Evolutionary conservation across 2,888 invertebrate genomes (phyloP), one percentile per base, ranked within the genome.

Genomic region (Drosophila kuntzei): DNA sequence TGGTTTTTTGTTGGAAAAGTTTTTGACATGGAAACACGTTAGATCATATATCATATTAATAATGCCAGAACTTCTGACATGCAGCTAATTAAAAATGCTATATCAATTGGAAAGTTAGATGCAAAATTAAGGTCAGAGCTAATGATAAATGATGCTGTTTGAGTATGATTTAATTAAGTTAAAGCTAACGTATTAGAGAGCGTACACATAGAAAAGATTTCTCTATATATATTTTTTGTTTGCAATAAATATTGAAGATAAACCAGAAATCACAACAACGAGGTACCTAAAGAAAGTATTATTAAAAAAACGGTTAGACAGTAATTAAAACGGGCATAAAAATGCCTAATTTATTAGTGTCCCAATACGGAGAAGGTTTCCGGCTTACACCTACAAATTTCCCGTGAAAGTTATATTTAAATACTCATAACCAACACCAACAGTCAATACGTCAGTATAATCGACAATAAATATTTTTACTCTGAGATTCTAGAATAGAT

Each of bases 91-190:
- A 64, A 55, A 49, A 55, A 29, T 27, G 18, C 47, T 22, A 39
- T 18, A 44, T 57, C 20, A 39, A 64, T 46, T 47, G 16, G 12
- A 20, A 37, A 37, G 39, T 25, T 54, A 34, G 36, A 34, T 20
- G 25, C 29, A 18, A 32, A 50, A 59, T 51, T 22, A n/a, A 59
- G 66, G 77, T 62, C 72, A 55, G 1, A 16, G 8, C 22, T 7
- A 7, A 63, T 66, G 72, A 71, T 75, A 71, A 71, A 71, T 66
- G 55, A 75, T 47, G 34, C 22, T 41, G 46, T 11, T 32, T 25
- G 16, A 29, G 12, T 36, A 34, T 37, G 32, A 50, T 57, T 54
- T 55, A 71, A 75, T 75, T 66, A 46, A 62, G 55, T 55, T 44
- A 46, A 50, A 36, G 7, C 34, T 41, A n/a, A n/a, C n/a, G n/a